phyloP scores from a whole-genome alignment of 2,888 invertebrate species.

The Aleiodes alternator region DNA sequence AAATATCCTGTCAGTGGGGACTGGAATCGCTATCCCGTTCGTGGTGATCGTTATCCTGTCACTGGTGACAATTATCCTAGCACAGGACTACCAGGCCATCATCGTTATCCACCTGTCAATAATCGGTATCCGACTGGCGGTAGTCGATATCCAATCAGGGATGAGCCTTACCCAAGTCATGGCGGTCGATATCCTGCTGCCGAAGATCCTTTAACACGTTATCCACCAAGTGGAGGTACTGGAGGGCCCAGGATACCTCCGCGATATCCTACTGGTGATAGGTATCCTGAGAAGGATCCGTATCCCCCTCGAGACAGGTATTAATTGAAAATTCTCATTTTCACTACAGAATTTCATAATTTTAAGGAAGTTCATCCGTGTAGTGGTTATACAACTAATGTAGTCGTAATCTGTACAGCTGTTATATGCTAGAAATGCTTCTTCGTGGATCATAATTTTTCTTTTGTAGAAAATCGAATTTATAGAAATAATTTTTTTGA shows the following conservation, averaged over 20 bases:
- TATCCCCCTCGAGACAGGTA: slow-evolving; percentile 66
- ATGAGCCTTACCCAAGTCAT: slow-evolving; percentile 74
- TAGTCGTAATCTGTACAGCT: no score
- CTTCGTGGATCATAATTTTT: no score
- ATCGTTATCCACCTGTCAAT: slow-evolving; percentile 69
- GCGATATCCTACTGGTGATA: slow-evolving; percentile 77
- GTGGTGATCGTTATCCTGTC: slow-evolving; percentile 75
- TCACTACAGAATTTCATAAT: no score
- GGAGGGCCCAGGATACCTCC: slow-evolving; percentile 72
- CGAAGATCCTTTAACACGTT: slow-evolving; percentile 68
- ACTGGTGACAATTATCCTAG: slow-evolving; percentile 77
- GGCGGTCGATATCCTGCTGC: slow-evolving; percentile 64
- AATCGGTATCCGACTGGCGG: slow-evolving; percentile 46
- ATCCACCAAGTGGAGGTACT: slow-evolving; percentile 62
- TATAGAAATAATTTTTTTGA: no score
- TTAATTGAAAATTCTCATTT: neutral
- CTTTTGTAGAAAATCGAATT: no score
- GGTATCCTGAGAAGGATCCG: slow-evolving; percentile 70
- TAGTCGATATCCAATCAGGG: slow-evolving; percentile 71
- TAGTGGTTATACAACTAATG: no score
- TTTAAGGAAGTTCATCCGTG: no score
- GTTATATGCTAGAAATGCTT: no score
- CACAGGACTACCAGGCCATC: slow-evolving; percentile 68
- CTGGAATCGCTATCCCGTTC: slow-evolving; percentile 75
- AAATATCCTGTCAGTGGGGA: slow-evolving; percentile 73